Percentiles rank a stretch among this genome's conserved stretches.
phyloP scores from a whole-genome alignment of 2,113 vertebrate species.

The Corynorhinus townsendii region DNA sequence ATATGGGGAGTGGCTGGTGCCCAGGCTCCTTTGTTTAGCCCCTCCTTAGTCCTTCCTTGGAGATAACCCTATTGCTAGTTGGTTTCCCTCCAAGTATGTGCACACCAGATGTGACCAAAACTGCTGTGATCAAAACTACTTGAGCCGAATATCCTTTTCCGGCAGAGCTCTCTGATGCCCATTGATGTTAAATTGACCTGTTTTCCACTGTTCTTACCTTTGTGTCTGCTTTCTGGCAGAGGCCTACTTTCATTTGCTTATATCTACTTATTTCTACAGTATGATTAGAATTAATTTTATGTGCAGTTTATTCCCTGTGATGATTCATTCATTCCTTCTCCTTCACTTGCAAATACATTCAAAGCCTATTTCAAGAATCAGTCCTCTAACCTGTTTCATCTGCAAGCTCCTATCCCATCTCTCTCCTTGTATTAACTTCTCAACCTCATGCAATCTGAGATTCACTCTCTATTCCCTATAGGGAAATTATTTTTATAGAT shows the following conservation, averaged over 20 bases:
- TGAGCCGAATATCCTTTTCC: background rate
- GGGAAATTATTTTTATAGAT: background rate
- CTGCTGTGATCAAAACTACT: constrained; percentile 9
- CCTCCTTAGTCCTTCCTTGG: background rate
- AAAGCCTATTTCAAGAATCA: background rate
- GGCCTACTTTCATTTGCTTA: background rate
- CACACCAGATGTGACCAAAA: constrained; percentile 46
- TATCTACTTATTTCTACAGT: background rate
- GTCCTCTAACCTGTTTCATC: background rate
- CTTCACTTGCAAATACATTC: background rate
- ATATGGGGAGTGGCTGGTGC: background rate
- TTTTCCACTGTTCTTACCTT: background rate
- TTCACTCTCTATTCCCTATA: background rate
- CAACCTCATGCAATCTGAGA: background rate
- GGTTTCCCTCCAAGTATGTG: constrained; percentile 51
- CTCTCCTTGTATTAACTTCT: background rate
- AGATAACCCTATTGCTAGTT: constrained; percentile 29
- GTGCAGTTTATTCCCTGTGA: background rate
- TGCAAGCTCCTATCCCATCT: background rate
- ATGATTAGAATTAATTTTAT: background rate
- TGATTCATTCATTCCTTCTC: background rate
- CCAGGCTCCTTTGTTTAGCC: background rate
- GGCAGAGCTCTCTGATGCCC: background rate
- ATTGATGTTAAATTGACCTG: background rate
- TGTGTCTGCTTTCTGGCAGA: background rate